Evolutionary conservation across 1,140 invertebrate species (phyloP), one percentile per base, ranked within the genome.

Genomic region (Liolophura sinensis): DNA sequence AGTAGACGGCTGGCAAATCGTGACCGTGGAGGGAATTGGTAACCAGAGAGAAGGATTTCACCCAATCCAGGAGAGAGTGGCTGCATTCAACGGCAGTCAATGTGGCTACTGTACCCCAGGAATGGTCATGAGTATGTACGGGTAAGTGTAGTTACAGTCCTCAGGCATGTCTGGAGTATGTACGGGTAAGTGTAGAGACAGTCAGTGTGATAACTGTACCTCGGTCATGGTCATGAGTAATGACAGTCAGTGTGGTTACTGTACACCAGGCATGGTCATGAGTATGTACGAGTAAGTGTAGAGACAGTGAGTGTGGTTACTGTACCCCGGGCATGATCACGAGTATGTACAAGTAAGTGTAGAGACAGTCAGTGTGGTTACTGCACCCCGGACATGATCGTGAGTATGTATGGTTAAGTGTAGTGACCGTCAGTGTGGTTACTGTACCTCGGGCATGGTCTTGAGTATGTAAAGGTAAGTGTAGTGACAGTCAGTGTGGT

Each of bases 11-110:
- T 92, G 91, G 90, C 87, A 89, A 58, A 89, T 95, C 54, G 89
- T 87, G 1, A 94, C 92, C 0, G 84, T 91, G 11, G 92, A 94
- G 82, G 91, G 91, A 4, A 79, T 94, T 60, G 92, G 92, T 7
- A 89, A 88, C 75, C 87, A 87, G 72, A 84, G 83, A 58, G 85
- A 60, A 20, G 78, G 75, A 0, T 68, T 69, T 50, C 70, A 77
- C 52, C 68, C 68, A 18, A 73, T 77, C 50, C 75, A 79, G 61
- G 64, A 72, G 64, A 48, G 66, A 31, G 68, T 79, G 14, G 71
- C 78, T 0, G 58, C 67, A 4, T 72, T 75, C 55, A 74, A 80
- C 54, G 78, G 78, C 27, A 75, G 78, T 0, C 78, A 79, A 64
- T 78, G 76, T 67, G 91, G 91, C 12, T 93, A 92, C 68, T 78